Conservation (phyloP, 1,140 invertebrate genomes). For the Diorhabda carinulata region DNA sequence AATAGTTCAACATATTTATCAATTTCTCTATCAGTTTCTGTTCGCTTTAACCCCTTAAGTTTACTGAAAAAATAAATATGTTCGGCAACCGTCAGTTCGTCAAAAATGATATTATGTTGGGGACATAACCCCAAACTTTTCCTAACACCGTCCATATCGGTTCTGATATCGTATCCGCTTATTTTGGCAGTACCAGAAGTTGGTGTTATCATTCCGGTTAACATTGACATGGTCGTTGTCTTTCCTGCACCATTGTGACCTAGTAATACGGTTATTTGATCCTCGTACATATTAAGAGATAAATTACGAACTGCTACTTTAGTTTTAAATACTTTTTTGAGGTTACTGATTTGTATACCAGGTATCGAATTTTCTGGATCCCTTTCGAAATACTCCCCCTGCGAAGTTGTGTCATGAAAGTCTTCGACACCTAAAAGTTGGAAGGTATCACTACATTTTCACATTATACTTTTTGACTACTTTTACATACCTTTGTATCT, state of each 20-base stretch:
- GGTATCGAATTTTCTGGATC: conserved; percentile 45
- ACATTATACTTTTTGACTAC: too few species aligned
- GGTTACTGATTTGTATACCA: conserved; percentile 62
- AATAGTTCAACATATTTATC: conserved; percentile 64
- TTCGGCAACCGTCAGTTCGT: conserved; percentile 83
- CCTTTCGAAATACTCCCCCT: conserved; percentile 33
- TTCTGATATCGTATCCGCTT: conserved; percentile 63
- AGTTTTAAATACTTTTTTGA: conserved; percentile 59
- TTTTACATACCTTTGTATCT: conserved; percentile 2
- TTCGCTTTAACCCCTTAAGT: conserved; percentile 65
- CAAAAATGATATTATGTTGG: conserved; percentile 92
- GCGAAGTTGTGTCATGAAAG: conserved; percentile 1
- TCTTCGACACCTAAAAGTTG: conserved; percentile 23
- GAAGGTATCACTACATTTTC: too few species aligned
- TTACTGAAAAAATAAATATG: conserved; percentile 84
- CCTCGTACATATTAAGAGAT: conserved; percentile 64
- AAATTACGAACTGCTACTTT: conserved; percentile 55
- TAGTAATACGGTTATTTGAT: conserved; percentile 67
- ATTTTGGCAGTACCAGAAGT: conserved; percentile 65
- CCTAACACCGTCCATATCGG: conserved; percentile 58
- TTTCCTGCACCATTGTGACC: conserved; percentile 72
- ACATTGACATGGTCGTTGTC: conserved; percentile 76
- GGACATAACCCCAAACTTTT: conserved; percentile 82
- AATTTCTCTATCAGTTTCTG: conserved; percentile 53
- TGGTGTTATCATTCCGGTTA: conserved; percentile 65